Base-by-base conservation (phyloP, 2,888 invertebrate genomes). In the Oasisia sp. region DNA sequence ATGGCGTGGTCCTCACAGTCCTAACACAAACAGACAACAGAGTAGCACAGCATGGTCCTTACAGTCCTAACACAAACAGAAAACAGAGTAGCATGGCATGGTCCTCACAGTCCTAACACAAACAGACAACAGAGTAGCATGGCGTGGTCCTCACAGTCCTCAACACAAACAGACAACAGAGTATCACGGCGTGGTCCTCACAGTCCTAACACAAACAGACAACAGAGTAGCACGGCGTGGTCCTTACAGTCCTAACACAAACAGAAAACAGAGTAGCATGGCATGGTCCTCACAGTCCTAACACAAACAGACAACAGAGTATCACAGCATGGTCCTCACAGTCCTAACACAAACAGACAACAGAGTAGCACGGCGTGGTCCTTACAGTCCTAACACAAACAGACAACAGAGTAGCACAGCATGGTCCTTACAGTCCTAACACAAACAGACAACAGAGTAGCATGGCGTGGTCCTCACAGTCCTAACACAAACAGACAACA, bases 121-220 rank as follows among this genome's bases (percentile, higher is more conserved):
- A n/a, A n/a, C 44, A 96, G 94, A 93, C 95, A 95, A 92, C 96
- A 96, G 58, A 96, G 94, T 89, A 96, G 92, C 4, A 95, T 93
- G 14, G 96, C 95, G 94, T 96, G 96, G 94, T 96, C 96, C 92
- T n/a, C n/a, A n/a, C n/a, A n/a, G n/a, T n/a, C n/a, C n/a, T n/a
- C n/a, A n/a, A n/a, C n/a, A n/a, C n/a, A n/a, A n/a, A n/a, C 44
- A 96, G 94, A 93, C 95, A 95, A 92, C 96, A 96, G 58, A 96
- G 94, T 89, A 96, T 92, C 4, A 95, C 93, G 14, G 96, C 95
- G 94, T 96, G 96, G 94, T 96, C 96, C 92, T n/a, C n/a, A n/a
- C n/a, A n/a, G n/a, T n/a, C n/a, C n/a, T n/a, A n/a, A n/a, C n/a
- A n/a, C n/a, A n/a, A n/a, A n/a, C 44, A 96, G 94, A 93, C 95